Conservation (phyloP, 2,113 vertebrate species). For the Brachyhypopomus gauderio region DNA sequence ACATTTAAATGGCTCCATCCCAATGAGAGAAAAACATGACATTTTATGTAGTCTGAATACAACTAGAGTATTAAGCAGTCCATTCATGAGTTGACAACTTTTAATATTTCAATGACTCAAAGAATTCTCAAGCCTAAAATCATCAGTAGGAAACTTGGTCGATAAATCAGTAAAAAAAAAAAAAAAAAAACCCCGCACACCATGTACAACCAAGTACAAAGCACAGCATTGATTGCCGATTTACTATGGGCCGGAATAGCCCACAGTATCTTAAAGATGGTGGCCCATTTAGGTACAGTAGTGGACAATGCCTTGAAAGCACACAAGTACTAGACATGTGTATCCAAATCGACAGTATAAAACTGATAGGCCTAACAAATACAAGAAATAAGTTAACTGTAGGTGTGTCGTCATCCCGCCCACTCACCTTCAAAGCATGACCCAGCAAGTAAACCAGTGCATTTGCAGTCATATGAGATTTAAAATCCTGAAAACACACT, state of each 20-base stretch:
- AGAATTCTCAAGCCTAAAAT: slow-evolving; percentile 23
- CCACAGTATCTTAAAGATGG: background rate
- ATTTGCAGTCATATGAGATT: slow-evolving; percentile 37
- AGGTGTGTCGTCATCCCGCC: too few species aligned
- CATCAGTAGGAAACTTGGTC: slow-evolving; percentile 19
- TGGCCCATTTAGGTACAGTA: slow-evolving; percentile 22
- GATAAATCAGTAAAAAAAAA: slow-evolving; percentile 21
- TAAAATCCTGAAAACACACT: slow-evolving; percentile 37
- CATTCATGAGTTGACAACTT: slow-evolving; percentile 4
- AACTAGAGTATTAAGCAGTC: background rate
- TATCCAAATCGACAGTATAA: slow-evolving; percentile 23
- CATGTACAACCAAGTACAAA: slow-evolving; percentile 37
- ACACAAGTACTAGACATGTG: slow-evolving; percentile 20
- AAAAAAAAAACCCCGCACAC: too few species aligned
- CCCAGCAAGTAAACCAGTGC: slow-evolving; percentile 64
- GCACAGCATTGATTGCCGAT: slow-evolving; percentile 2
- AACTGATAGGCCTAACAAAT: background rate
- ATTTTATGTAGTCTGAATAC: background rate
- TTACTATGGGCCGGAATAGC: slow-evolving; percentile 12
- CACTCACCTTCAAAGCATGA: slow-evolving; percentile 24
- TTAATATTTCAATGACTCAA: slow-evolving; percentile 19
- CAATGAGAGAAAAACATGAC: slow-evolving; percentile 2
- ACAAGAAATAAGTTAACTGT: slow-evolving; percentile 33
- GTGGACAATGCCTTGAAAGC: slow-evolving; percentile 27
- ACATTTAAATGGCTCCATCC: background rate